These are phyloP conservation scores for Adelphocoris suturalis DNA, from an alignment of 2,888 invertebrate genomes.

Conservation along the genomic window DNA sequence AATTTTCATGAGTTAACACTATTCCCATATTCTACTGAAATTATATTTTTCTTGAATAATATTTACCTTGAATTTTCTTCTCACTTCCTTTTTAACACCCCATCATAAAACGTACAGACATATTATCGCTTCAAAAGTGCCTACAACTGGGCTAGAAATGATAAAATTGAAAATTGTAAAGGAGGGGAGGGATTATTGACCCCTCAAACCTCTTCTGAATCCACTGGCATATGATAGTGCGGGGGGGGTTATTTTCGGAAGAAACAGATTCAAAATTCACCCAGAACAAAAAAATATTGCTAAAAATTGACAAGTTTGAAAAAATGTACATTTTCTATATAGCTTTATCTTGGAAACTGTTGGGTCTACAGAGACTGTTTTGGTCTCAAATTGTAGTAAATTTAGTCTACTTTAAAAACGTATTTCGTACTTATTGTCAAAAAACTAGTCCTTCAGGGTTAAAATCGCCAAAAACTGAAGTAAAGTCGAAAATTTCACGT, in stretches of 20 bases:
- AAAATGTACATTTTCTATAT: constrained; percentile 17
- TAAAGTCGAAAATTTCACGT: not conserved
- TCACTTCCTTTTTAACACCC: constrained; percentile 34
- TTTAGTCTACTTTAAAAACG: not conserved
- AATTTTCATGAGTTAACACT: not conserved
- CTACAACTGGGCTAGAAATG: constrained; percentile 25
- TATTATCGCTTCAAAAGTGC: not conserved
- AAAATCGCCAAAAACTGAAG: not conserved
- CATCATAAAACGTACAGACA: constrained; percentile 1
- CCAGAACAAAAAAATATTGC: not conserved
- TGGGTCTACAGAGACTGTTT: not conserved
- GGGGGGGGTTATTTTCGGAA: constrained; percentile 2
- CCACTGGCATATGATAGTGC: not conserved
- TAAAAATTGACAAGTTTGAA: constrained; percentile 1
- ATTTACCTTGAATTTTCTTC: constrained; percentile 29
- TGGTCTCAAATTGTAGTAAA: not conserved
- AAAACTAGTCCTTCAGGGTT: not conserved
- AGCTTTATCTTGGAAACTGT: constrained; percentile 17
- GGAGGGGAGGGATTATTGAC: not conserved
- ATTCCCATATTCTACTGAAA: constrained; percentile 41
- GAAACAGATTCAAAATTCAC: not conserved
- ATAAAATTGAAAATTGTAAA: not conserved
- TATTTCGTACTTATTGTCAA: not conserved
- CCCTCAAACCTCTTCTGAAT: constrained; percentile 25
- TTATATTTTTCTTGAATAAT: constrained; percentile 29